phyloP scores from a whole-genome alignment of 2,888 invertebrate genomes.

The Caprella mutica region DNA sequence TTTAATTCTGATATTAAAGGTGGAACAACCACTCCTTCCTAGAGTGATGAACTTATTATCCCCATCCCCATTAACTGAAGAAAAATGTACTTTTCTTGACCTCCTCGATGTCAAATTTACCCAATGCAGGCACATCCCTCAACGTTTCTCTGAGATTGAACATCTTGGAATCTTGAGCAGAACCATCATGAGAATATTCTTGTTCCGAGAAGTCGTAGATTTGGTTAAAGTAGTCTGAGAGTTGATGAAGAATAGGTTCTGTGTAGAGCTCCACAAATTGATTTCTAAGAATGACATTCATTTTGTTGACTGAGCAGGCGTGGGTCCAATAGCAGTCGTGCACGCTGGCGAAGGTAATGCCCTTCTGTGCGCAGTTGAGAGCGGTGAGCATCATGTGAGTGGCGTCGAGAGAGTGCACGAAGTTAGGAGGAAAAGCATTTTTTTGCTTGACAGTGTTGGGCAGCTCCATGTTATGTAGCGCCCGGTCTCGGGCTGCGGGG shows the following conservation, averaged over 20 bases:
- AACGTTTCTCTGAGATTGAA: slow-evolving; percentile 51
- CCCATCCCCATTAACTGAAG: slow-evolving; percentile 66
- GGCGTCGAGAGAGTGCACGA: slow-evolving; percentile 95
- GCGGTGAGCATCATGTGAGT: slow-evolving; percentile 99
- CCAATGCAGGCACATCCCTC: slow-evolving; percentile 56
- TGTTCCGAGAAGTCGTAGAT: background rate
- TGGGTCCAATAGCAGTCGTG: slow-evolving; percentile 99
- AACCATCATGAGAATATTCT: slow-evolving; percentile 22
- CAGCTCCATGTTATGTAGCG: no score
- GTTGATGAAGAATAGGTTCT: background rate
- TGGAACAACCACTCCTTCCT: no score
- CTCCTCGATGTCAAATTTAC: slow-evolving; percentile 60
- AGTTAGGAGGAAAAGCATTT: slow-evolving; percentile 98
- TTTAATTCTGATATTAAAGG: no score
- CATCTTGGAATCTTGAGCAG: slow-evolving; percentile 48
- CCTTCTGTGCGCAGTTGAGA: slow-evolving; percentile 65
- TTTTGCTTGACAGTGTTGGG: slow-evolving; percentile 80
- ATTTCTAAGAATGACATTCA: no score
- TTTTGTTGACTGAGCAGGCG: slow-evolving; percentile 65
- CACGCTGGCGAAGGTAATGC: slow-evolving; percentile 86
- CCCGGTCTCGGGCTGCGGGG: no score
- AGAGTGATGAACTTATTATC: no score
- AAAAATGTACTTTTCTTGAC: slow-evolving; percentile 72
- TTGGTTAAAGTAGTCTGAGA: background rate
- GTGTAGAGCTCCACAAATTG: slow-evolving; percentile 53